phyloP scores from a whole-genome alignment of 2,113 vertebrate species.

The Sitta europaea region DNA sequence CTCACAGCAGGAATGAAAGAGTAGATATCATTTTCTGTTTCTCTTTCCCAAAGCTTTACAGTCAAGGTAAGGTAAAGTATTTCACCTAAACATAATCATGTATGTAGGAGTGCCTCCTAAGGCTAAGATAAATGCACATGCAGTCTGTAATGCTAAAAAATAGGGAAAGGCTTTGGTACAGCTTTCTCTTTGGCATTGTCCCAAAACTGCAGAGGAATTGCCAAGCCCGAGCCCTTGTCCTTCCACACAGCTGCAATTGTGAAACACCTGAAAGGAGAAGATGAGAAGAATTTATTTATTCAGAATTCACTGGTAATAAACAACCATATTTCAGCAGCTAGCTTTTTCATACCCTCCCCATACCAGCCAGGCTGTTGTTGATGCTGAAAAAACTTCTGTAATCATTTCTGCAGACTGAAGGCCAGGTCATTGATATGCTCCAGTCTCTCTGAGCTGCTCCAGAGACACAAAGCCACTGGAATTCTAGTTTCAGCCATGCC shows the following conservation, averaged over 20 bases:
- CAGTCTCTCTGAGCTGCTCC: neutral
- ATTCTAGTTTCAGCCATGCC: neutral
- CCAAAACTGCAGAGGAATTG: constrained; percentile 77
- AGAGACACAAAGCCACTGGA: neutral
- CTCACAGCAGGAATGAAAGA: neutral
- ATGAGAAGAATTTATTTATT: neutral
- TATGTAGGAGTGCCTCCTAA: constrained; percentile 80
- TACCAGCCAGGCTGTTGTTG: neutral
- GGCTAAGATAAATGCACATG: constrained; percentile 76
- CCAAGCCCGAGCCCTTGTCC: constrained; percentile 55
- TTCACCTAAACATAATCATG: constrained; percentile 86
- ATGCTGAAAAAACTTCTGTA: neutral
- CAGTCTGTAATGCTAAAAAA: constrained; percentile 80
- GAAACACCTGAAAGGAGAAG: constrained; percentile 76
- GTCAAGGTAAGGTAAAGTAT: constrained; percentile 19
- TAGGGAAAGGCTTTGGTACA: constrained; percentile 80
- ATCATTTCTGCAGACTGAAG: neutral
- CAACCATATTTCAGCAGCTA: neutral
- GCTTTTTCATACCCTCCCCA: neutral
- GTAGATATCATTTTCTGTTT: neutral
- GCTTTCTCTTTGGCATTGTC: constrained; percentile 78
- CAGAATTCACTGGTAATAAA: neutral
- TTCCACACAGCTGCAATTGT: constrained; percentile 85
- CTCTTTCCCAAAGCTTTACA: neutral
- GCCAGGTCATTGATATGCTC: neutral